phyloP scores from a whole-genome alignment of 2,888 invertebrate genomes.

The Lobophora halterata region DNA sequence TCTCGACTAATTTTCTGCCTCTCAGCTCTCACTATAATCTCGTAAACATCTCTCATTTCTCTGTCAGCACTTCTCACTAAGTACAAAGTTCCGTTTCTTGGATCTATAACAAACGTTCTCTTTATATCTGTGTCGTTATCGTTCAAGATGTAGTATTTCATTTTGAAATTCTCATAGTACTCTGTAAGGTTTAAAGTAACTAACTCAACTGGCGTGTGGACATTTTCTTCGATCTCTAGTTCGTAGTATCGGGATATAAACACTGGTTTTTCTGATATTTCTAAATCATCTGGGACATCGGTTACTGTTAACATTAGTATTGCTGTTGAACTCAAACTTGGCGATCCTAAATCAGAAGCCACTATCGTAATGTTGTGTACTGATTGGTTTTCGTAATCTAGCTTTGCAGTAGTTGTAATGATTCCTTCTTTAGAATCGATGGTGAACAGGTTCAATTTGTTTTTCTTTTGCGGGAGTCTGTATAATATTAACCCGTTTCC shows the following conservation, averaged over 20 bases:
- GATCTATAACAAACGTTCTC: slow-evolving; percentile 86
- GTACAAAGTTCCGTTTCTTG: slow-evolving; percentile 87
- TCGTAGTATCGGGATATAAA: slow-evolving; percentile 89
- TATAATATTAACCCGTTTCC: slow-evolving; percentile 93
- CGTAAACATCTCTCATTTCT: slow-evolving; percentile 85
- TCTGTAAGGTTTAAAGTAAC: slow-evolving; percentile 89
- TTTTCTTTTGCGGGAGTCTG: slow-evolving; percentile 84
- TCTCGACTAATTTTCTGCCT: slow-evolving; percentile 83
- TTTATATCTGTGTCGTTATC: slow-evolving; percentile 81
- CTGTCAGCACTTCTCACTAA: slow-evolving; percentile 88
- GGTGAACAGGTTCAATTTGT: slow-evolving; percentile 84
- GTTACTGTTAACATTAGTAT: slow-evolving; percentile 84
- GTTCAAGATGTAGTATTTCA: slow-evolving; percentile 83
- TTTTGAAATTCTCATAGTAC: slow-evolving; percentile 82
- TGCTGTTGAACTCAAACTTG: slow-evolving; percentile 90
- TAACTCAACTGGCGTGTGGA: slow-evolving; percentile 86
- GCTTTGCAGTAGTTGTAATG: slow-evolving; percentile 86
- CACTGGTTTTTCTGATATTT: slow-evolving; percentile 69
- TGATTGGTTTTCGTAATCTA: slow-evolving; percentile 85
- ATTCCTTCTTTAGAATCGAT: slow-evolving; percentile 93
- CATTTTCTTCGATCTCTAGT: slow-evolving; percentile 91
- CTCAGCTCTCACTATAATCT: slow-evolving; percentile 75
- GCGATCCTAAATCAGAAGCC: slow-evolving; percentile 92
- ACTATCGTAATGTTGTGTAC: slow-evolving; percentile 88
- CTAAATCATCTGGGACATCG: slow-evolving; percentile 82